A percentile compares a stretch with the other conserved stretches of the same genome.
Conservation (phyloP, 2,113 vertebrate genomes). For the Prionailurus viverrinus region DNA sequence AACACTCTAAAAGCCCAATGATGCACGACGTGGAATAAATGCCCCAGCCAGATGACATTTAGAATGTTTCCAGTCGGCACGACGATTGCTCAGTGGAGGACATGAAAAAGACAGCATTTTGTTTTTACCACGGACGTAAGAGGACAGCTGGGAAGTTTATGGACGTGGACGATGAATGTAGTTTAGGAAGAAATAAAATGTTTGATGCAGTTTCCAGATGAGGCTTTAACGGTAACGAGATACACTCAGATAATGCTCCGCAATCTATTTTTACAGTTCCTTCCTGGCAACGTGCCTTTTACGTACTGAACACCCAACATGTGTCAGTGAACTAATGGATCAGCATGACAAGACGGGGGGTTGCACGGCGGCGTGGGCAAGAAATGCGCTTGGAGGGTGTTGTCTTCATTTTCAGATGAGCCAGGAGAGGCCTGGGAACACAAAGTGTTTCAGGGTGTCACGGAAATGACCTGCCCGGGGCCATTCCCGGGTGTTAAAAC, state of each 20-base stretch:
- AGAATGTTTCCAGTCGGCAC: not conserved
- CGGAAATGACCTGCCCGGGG: not conserved
- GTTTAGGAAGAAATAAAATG: not conserved
- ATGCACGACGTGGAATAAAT: not conserved
- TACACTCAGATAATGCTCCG: not conserved
- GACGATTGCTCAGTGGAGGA: not conserved
- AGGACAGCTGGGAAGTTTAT: not conserved
- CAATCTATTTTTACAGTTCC: not conserved
- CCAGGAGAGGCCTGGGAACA: not conserved
- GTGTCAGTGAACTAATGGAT: not conserved
- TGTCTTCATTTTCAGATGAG: not conserved
- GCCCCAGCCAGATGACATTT: not conserved
- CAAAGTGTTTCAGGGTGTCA: not conserved
- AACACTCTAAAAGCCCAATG: not conserved
- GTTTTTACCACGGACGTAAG: not conserved
- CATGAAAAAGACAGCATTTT: not conserved
- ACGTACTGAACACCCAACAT: not conserved
- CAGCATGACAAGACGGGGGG: not conserved
- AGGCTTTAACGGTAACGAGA: not conserved
- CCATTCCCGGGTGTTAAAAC: not conserved
- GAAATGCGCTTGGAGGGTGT: too few relatives aligned
- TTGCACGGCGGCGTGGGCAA: too few relatives aligned
- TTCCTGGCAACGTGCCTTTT: not conserved
- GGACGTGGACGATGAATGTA: not conserved
- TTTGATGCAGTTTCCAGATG: not conserved